Conservation (phyloP, 2,888 invertebrate genomes). For the Pycnomerus fuliginosus region DNA sequence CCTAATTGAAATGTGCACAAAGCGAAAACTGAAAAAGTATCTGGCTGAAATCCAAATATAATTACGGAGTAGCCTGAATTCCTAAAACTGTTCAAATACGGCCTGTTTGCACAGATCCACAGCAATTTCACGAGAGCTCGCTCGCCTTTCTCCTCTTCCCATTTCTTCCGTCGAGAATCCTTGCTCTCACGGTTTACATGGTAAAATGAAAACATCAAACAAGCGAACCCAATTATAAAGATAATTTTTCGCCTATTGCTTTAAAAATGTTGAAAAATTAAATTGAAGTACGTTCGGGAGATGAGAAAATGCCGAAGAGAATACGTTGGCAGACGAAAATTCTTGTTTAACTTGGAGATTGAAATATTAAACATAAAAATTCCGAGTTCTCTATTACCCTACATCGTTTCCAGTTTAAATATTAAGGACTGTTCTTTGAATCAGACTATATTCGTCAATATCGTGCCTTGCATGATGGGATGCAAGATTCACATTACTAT, state of each 20-base stretch:
- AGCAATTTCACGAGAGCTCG: constrained; percentile 26
- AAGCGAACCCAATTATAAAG: constrained; percentile 22
- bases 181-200: constrained; percentile 11
- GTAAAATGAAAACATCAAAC: constrained; percentile 23
- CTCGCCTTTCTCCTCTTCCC: constrained; percentile 15
- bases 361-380: constrained; percentile 14
- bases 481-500: no score
- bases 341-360: constrained; percentile 15
- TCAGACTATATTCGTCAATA: no score
- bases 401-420: no score
- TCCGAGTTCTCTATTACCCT: background rate
- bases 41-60: constrained; percentile 40
- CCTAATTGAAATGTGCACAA: constrained; percentile 42
- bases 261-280: constrained; percentile 17
- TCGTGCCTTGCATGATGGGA: no score
- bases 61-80: constrained; percentile 39
- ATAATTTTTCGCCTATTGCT: constrained; percentile 21
- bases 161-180: constrained; percentile 12
- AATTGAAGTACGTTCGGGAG: constrained; percentile 11
- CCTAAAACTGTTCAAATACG: constrained; percentile 38
- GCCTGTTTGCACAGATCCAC: constrained; percentile 35
- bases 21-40: constrained; percentile 44
- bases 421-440: no score
- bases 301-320: constrained; percentile 7
- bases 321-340: constrained; percentile 12